phyloP scores from a whole-genome alignment of 2,797 vertebrate species.

The Tapera naevia region DNA sequence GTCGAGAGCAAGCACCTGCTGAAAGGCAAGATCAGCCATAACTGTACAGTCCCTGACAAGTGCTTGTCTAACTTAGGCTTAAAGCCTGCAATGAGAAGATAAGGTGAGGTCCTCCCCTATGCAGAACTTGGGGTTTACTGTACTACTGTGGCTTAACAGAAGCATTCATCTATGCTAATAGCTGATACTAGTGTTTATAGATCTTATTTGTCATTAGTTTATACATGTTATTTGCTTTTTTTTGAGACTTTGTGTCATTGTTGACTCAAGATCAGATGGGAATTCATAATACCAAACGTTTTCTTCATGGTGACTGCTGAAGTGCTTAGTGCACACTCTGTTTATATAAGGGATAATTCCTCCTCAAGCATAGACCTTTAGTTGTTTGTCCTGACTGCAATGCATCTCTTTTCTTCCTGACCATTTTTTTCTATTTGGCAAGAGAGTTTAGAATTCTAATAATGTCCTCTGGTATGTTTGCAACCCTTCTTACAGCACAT shows the following conservation, averaged over 20 bases:
- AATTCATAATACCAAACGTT: background rate
- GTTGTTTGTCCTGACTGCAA: background rate
- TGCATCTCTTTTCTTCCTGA: background rate
- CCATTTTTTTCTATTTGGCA: background rate
- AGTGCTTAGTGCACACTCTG: background rate
- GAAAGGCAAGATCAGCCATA: background rate
- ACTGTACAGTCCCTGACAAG: background rate
- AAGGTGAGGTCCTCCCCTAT: background rate
- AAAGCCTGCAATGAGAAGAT: background rate
- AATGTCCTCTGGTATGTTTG: background rate
- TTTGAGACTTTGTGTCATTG: accelerated
- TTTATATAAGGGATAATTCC: conserved; percentile 11
- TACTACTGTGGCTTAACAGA: background rate
- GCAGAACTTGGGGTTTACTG: background rate
- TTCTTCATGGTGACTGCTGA: background rate
- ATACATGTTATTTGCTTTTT: background rate
- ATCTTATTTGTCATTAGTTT: background rate
- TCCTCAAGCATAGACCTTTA: background rate
- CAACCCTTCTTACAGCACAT: background rate
- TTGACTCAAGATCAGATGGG: background rate
- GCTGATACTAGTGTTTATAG: background rate
- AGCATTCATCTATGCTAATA: background rate
- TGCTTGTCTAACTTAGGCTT: background rate
- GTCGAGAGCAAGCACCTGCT: background rate
- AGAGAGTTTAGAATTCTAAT: conserved; percentile 23